A percentile compares a stretch with the other conserved stretches of the same genome.
These are phyloP conservation scores for Desmophyllum pertusum DNA, from an alignment of 92 coral and sea anemone genomes.

Conservation along the genomic window DNA sequence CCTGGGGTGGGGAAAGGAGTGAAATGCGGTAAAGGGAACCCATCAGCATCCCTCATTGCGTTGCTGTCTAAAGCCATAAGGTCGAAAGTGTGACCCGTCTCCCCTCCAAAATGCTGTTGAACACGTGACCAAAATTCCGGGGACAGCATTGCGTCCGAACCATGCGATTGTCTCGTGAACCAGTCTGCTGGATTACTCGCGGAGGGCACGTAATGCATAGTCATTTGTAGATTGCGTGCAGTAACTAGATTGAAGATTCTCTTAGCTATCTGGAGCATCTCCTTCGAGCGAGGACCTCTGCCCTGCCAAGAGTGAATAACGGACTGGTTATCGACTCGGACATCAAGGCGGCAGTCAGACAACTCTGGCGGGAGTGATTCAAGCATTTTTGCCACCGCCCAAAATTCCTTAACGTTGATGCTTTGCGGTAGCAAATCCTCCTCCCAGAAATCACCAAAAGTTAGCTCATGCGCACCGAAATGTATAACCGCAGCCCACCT, in stretches of 20 bases:
- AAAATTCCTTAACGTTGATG: not conserved
- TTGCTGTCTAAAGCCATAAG: too few species aligned
- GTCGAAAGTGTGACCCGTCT: too few species aligned
- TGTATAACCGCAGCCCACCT: not conserved
- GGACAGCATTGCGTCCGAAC: slow-evolving; percentile 15
- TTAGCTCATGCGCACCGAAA: too few species aligned
- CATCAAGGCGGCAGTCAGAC: not conserved
- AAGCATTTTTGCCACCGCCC: not conserved
- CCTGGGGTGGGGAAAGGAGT: too few species aligned
- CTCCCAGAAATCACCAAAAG: too few species aligned
- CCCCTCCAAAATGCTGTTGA: too few species aligned
- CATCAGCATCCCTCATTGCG: too few species aligned
- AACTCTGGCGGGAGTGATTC: not conserved
- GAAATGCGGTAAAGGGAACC: too few species aligned
- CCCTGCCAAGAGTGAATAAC: not conserved
- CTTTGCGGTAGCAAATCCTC: not conserved
- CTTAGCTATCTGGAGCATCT: not conserved
- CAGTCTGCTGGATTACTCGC: slow-evolving; percentile 20
- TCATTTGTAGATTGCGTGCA: not conserved
- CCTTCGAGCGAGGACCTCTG: not conserved
- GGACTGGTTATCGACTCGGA: slow-evolving; percentile 2
- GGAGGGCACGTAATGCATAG: slow-evolving; percentile 30
- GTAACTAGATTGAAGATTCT: not conserved
- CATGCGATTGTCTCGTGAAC: slow-evolving; percentile 4
- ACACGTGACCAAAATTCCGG: not conserved